Conservation (phyloP, 2,888 invertebrate genomes). For the Lepeophtheirus nordmannii region DNA sequence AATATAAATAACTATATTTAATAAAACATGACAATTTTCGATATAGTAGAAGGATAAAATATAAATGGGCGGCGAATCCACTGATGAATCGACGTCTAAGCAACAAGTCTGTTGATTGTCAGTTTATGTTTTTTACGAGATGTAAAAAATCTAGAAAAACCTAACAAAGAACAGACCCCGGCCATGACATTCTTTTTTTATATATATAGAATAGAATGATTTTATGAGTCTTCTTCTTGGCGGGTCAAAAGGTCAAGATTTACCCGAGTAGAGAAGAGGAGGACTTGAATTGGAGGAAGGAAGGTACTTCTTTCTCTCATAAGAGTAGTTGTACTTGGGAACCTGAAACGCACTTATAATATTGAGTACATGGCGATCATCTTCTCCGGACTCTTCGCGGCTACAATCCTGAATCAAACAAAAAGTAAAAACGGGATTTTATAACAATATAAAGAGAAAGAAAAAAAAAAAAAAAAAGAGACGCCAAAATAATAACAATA, state of each 20-base stretch:
- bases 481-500: conserved; percentile 2
- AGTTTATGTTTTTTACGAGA: conserved; percentile 29
- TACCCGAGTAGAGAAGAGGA: conserved; percentile 5
- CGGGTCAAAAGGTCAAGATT: conserved; percentile 1
- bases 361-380: conserved; percentile 54
- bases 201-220: background rate
- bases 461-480: conserved; percentile 10
- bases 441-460: background rate
- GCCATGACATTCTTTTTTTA: conserved; percentile 17
- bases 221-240: background rate
- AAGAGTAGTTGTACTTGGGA: conserved; percentile 58
- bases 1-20: too few relatives aligned
- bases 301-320: conserved; percentile 64
- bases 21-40: too few relatives aligned
- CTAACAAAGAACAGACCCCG: conserved; percentile 19
- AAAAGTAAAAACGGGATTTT: background rate
- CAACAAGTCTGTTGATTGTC: conserved; percentile 33
- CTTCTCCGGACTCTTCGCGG: conserved; percentile 37
- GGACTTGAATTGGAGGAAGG: conserved; percentile 25
- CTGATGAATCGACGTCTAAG: conserved; percentile 26
- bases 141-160: background rate
- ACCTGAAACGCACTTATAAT: conserved; percentile 67
- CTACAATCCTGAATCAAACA: conserved; percentile 18
- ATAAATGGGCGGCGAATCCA: too few relatives aligned
- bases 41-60: too few relatives aligned